Percentiles rank a stretch among this genome's conserved stretches.
These are phyloP conservation scores for Erpornis zantholeuca DNA, from an alignment of 2,113 vertebrate species.

Conservation along the genomic window DNA sequence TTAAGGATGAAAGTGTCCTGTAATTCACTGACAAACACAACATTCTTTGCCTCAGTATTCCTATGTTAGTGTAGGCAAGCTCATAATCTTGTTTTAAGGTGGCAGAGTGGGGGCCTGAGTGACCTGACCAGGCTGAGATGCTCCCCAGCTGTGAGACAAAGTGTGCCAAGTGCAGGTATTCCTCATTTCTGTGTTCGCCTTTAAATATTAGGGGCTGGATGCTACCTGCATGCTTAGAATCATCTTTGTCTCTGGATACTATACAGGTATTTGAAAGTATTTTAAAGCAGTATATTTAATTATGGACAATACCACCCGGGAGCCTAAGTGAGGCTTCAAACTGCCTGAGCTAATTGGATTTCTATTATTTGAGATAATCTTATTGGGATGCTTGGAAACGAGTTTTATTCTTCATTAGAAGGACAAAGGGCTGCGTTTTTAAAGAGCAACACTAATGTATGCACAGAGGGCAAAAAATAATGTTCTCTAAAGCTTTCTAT, in stretches of 20 bases:
- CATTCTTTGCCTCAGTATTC: neutral
- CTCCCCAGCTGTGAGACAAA: neutral
- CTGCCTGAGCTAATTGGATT: slow-evolving; percentile 57
- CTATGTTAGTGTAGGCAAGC: neutral
- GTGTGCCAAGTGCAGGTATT: neutral
- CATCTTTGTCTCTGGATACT: neutral
- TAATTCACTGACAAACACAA: neutral
- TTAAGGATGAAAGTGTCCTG: neutral
- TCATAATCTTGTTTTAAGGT: neutral
- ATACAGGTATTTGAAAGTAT: neutral
- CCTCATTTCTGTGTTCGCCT: neutral
- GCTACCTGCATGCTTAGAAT: neutral
- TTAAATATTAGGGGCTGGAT: neutral
- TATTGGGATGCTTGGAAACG: slow-evolving; percentile 59
- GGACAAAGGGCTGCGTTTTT: slow-evolving; percentile 46
- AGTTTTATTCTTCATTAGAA: slow-evolving; percentile 62
- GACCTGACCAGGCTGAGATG: neutral
- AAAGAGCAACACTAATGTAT: slow-evolving; percentile 59
- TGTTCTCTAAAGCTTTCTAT: slow-evolving; percentile 27
- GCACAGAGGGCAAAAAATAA: slow-evolving; percentile 61
- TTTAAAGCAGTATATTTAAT: slow-evolving; percentile 23
- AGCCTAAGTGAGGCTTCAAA: slow-evolving; percentile 59
- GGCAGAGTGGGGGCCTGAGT: neutral
- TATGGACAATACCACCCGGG: slow-evolving; percentile 1
- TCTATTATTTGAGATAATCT: slow-evolving; percentile 68